Base-by-base conservation (phyloP, 2,113 vertebrate species). In the Caracal caracal region DNA sequence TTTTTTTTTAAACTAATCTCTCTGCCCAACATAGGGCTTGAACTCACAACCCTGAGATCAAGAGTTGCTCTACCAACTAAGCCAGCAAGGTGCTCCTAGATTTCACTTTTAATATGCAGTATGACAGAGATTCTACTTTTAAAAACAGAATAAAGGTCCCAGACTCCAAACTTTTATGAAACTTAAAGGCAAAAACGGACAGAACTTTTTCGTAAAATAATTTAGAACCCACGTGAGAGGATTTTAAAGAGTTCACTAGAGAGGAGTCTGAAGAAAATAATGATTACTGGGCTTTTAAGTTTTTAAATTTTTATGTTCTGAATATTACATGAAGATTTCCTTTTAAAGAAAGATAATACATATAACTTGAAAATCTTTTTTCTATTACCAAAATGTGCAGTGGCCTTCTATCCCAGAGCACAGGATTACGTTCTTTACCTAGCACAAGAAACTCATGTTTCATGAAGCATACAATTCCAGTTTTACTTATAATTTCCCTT, bases 301-400 rank as follows among this genome's bases (percentile, higher is more conserved):
- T 88, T 95, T 88, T 70, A 65, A 53, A 12, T 82, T 75, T 92
- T 93, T 30, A 61, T 92, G 78, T 73, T 94, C 22, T 76, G 76
- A 95, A 76, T 83, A 93, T 83, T 47, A 78, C 30, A 30, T 33
- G 15, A 94, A 78, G 40, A 90, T 28, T 87, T 90, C n/a, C 47
- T 91, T 93, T 5, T 71, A 96, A 95, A 75, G 22, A 87, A 0
- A 53, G 51, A 66, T 35, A 56, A 0, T 51, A 30, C 26, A 82
- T 35, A 28, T 16, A 84, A 83, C 88, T n/a, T 91, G 49, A 94
- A 93, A 51, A 91, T 85, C 30, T 51, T 96, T 28, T 71, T 86
- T 95, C 56, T 70, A 26, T 71, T 91, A 91, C 24, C 6, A 65
- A 90, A 96, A 93, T 49, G 47, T 70, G 11, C 9, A 59, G 5